Conservation (phyloP, 2,888 invertebrate species). For the Noctua comes region DNA sequence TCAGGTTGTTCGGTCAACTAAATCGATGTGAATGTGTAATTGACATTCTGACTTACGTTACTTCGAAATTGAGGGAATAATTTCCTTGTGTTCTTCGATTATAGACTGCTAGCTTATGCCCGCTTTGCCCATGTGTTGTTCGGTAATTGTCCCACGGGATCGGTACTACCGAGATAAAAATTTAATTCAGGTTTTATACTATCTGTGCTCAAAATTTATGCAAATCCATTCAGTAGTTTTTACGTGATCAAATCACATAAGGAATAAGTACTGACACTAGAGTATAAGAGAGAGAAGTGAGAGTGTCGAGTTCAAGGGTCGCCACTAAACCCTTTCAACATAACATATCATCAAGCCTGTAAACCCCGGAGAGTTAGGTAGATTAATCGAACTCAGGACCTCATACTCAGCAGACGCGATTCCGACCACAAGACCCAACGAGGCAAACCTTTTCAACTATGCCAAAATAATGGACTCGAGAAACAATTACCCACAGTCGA, state of each 20-base stretch:
- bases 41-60: conserved; percentile 26
- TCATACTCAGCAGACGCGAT: too few relatives aligned
- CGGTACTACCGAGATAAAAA: background rate
- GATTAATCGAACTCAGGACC: too few relatives aligned
- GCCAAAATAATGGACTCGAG: background rate
- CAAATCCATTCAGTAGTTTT: background rate
- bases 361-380: too few relatives aligned
- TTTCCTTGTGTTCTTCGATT: background rate
- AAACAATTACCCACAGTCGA: background rate
- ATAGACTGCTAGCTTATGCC: background rate
- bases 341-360: too few relatives aligned
- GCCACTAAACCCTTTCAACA: too few relatives aligned
- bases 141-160: background rate
- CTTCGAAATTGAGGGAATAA: background rate
- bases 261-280: background rate
- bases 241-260: background rate
- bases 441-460: background rate
- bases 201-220: background rate
- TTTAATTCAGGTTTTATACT: background rate
- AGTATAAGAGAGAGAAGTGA: background rate
- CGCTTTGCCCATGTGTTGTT: background rate
- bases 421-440: too few relatives aligned
- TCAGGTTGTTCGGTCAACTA: conserved; percentile 59
- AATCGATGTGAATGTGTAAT: conserved; percentile 61
- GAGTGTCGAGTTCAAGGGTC: too few relatives aligned